Conservation (phyloP, 1,140 invertebrate species). For the Anoplolepis gracilipes region DNA sequence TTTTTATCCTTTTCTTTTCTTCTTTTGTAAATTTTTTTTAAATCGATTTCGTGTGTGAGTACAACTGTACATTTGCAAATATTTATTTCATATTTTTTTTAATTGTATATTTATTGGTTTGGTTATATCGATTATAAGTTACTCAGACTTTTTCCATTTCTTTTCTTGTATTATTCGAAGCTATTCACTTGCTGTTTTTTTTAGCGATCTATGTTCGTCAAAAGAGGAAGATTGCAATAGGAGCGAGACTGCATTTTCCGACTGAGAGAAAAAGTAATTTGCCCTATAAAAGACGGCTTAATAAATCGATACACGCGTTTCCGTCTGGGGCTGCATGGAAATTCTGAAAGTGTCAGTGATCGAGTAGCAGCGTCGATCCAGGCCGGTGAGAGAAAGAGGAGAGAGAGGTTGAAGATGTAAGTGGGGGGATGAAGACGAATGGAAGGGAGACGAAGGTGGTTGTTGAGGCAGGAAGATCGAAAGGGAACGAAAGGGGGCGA, state of each 20-base stretch:
- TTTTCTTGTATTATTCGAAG: background rate
- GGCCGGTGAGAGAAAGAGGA: background rate
- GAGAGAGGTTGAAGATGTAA: constrained; percentile 19
- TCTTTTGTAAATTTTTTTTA: too few species aligned
- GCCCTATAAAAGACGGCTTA: background rate
- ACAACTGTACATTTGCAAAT: too few species aligned
- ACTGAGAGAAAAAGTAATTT: constrained; percentile 40
- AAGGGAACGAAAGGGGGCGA: constrained; percentile 2
- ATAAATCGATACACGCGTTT: constrained; percentile 53
- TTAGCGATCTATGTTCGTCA: background rate
- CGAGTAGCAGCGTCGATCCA: constrained; percentile 41
- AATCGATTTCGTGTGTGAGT: too few species aligned
- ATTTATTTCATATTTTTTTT: background rate
- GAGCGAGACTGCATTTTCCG: constrained; percentile 18
- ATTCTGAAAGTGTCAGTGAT: constrained; percentile 61
- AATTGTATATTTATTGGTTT: background rate
- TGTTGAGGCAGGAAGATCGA: constrained; percentile 54
- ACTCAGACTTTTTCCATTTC: background rate
- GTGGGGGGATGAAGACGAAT: constrained; percentile 32
- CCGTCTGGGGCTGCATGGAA: constrained; percentile 29
- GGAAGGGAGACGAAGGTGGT: constrained; percentile 37
- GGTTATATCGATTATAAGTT: background rate
- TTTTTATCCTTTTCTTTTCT: too few species aligned
- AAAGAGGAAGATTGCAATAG: background rate
- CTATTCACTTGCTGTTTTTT: background rate